Evolutionary conservation across 2,113 vertebrate genomes (phyloP), one percentile per base, ranked within the genome.

Genomic region (Gymnobelideus leadbeateri): DNA sequence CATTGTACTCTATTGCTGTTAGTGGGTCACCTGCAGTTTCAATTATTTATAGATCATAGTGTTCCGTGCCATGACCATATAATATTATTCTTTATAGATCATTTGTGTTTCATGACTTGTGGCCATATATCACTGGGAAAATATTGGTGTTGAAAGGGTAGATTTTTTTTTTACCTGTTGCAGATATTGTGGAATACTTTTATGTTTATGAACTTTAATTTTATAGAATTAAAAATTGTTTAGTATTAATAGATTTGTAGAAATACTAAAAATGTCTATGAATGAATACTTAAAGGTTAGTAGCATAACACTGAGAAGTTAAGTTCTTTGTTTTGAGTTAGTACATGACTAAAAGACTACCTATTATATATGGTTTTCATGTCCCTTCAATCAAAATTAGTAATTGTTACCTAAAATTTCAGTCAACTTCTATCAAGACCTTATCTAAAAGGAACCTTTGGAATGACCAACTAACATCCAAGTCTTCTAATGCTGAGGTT

Each of bases 391-490:
- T 91, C 54, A 95, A 89, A 95, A 47, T 92, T 89, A 92, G 31
- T 47, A 46, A 57, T 43, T 52, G 2, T 90, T 26, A 95, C 50
- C 0, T 51, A 31, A 19, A 89, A 91, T 95, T 91, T 94, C 0
- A 92, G 51, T 94, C 94, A 84, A 89, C 99, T 98, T 92, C 97
- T 93, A 97, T 97, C 43, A 99, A 99, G 94, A 96, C 96, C 3
- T 98, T 99, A 96, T 98, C 98, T 51, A 99, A 99, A 98, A 99
- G 99, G 93, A 99, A 99, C 96, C 98, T 99, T 47, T 99, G 98
- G 98, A 98, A 96, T 21, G 99, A 99, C 25, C 99, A 98, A 95
- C 94, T 97, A 8, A 98, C 98, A 37, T 98, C 98, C 49, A 99
- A 99, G 97, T 97, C 98, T 96, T 98, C 98, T 92, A 99, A 99